phyloP scores from a whole-genome alignment of 2,888 invertebrate species.

The Brachylomia viminalis region DNA sequence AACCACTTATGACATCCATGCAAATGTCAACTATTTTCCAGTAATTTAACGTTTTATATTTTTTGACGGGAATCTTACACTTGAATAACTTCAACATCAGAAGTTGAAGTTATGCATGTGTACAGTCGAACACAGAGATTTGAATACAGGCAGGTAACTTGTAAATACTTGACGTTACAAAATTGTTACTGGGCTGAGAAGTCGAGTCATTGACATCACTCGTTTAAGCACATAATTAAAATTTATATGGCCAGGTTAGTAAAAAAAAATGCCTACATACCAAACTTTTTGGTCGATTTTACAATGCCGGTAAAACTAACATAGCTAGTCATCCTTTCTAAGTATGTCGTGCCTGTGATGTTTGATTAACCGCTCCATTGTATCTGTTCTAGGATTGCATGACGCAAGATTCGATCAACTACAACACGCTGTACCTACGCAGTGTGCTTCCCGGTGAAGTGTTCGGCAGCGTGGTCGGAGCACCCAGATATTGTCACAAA shows the following conservation, averaged over 20 bases:
- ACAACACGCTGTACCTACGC: conserved; percentile 78
- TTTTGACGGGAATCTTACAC: no score
- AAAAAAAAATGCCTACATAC: not conserved
- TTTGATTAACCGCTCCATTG: conserved; percentile 8
- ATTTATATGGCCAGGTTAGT: not conserved
- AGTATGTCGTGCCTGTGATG: not conserved
- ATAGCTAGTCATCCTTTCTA: not conserved
- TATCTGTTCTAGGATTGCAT: conserved; percentile 79
- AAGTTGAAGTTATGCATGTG: no score
- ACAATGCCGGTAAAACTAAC: not conserved
- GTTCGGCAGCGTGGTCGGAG: conserved; percentile 75
- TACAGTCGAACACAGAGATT: not conserved
- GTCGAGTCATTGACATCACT: not conserved
- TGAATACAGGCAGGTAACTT: not conserved
- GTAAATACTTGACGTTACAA: no score
- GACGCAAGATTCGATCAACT: conserved; percentile 75
- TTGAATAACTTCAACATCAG: no score
- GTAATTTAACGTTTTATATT: no score
- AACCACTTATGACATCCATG: no score
- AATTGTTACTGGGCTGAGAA: no score
- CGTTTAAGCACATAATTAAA: not conserved
- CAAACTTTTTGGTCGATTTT: no score
- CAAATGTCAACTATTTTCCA: no score
- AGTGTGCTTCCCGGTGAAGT: conserved; percentile 75
- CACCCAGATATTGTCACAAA: conserved; percentile 85